Percentiles rank a stretch among this genome's conserved stretches.
phyloP scores from a whole-genome alignment of 2,888 invertebrate genomes.

The Lissonota sp. region DNA sequence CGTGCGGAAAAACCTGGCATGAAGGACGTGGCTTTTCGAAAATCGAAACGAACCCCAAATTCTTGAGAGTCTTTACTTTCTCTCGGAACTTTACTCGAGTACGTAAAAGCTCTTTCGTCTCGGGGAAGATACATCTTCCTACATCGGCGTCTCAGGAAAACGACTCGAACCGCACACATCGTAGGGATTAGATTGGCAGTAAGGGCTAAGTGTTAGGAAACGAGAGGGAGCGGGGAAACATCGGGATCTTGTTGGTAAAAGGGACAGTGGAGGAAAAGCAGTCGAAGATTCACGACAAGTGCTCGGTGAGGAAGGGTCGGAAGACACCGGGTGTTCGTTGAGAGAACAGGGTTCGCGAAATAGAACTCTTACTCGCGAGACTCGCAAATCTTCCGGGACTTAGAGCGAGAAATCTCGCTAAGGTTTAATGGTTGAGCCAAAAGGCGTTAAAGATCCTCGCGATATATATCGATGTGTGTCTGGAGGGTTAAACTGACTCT shows the following conservation, averaged over 20 bases:
- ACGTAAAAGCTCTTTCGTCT: constrained; percentile 56
- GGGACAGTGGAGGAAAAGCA: constrained; percentile 37
- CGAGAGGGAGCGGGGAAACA: constrained; percentile 28
- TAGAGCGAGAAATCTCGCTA: constrained; percentile 40
- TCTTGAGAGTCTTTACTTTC: constrained; percentile 47
- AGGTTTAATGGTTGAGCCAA: constrained; percentile 35
- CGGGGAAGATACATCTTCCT: constrained; percentile 37
- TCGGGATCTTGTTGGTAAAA: neutral
- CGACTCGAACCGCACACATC: constrained; percentile 35
- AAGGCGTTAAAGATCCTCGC: constrained; percentile 35
- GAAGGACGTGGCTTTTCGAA: constrained; percentile 57
- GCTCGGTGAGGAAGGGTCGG: constrained; percentile 16
- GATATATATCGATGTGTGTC: constrained; percentile 14
- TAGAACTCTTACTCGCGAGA: constrained; percentile 35
- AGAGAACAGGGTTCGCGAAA: constrained; percentile 79
- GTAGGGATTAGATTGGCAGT: constrained; percentile 54
- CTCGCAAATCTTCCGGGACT: constrained; percentile 55
- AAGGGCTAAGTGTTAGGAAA: constrained; percentile 45
- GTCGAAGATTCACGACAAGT: constrained; percentile 49
- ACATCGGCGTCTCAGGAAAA: constrained; percentile 26
- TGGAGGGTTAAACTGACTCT: constrained; percentile 31
- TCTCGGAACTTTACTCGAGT: constrained; percentile 53
- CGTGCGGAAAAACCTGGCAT: constrained; percentile 1
- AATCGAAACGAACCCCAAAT: constrained; percentile 67
- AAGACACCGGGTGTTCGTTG: constrained; percentile 44